Base-by-base conservation (phyloP, 2,888 invertebrate species). In the Andrena bicolor region DNA sequence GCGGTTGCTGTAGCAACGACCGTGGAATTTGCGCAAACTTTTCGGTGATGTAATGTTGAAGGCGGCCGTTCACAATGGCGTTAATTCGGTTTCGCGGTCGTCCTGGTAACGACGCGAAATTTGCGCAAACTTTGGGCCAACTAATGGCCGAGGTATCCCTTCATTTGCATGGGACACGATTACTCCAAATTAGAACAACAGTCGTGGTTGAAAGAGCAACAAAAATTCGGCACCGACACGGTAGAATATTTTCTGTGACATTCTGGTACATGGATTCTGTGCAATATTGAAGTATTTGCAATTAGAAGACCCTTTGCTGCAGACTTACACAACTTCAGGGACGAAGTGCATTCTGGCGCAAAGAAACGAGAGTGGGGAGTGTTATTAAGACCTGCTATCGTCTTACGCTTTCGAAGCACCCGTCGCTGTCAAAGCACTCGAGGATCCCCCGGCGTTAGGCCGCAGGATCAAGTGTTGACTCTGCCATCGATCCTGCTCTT, bases 391-490 rank as follows among this genome's bases (percentile, higher is more conserved):
- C 35, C 74, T 26, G 68, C 71, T 84, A 80, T 84, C 84, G 20
- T 53, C 76, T 84, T 80, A 74, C 74, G 61, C n/a, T 72, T 69
- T 64, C 78, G 41, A 41, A 41, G 41, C 41, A 41, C 65, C 75
- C 56, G 23, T 16, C 60, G 63, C 64, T 60, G 70, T 69, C 78
- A 66, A 83, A 73, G 78, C 66, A 83, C 79, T 83, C 49, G 20
- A 35, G 60, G 30, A 41, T 68, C 65, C 51, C 35, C 16, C 48
- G 26, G 56, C 41, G 28, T 48, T 49, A 23, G 48, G 64, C 23
- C 72, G 71, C 77, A 56, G 71, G 76, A 81, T 78, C 78, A 85
- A 85, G 85, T 82, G 85, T 85, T 82, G 85, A 82, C 85, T 71
- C 58, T 85, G 85, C 76, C 85, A 85, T 81, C 85, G 78, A 85